Evolutionary conservation across 1,140 invertebrate genomes (phyloP).

Genomic region (Augochlora pura): DNA sequence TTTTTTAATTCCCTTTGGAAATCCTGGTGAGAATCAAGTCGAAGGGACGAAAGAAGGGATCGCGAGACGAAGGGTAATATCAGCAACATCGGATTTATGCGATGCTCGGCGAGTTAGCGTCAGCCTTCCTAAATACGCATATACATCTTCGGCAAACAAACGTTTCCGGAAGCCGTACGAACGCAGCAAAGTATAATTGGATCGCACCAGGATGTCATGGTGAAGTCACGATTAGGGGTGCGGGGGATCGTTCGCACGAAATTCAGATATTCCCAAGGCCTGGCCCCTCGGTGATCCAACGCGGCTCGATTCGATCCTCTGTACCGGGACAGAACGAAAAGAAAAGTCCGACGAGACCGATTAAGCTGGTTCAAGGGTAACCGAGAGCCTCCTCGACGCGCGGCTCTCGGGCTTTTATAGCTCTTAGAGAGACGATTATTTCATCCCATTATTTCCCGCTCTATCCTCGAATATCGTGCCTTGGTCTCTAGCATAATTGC

Average conservation of each 20-base stretch:
- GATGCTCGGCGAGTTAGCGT: not conserved
- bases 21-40: not conserved
- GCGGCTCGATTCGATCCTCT: not conserved
- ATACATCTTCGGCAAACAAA: not conserved
- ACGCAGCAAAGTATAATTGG: constrained; percentile 9
- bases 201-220: constrained; percentile 9
- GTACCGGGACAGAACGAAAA: not conserved
- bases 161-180: constrained; percentile 18
- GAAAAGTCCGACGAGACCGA: not conserved
- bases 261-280: not conserved
- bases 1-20: no score
- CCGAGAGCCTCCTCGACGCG: constrained; percentile 15
- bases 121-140: constrained; percentile 1
- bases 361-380: constrained; percentile 16
- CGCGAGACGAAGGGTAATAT: no score
- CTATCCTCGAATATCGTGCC: constrained; percentile 51
- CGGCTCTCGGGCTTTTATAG: constrained; percentile 8
- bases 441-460: constrained; percentile 51
- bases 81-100: not conserved
- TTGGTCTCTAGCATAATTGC: constrained; percentile 38
- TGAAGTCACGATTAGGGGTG: not conserved
- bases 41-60: no score
- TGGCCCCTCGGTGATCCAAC: not conserved
- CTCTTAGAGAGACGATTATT: constrained; percentile 47
- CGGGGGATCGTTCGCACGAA: not conserved